phyloP scores from a whole-genome alignment of 1,140 invertebrate species.

The Adelges cooleyi region DNA sequence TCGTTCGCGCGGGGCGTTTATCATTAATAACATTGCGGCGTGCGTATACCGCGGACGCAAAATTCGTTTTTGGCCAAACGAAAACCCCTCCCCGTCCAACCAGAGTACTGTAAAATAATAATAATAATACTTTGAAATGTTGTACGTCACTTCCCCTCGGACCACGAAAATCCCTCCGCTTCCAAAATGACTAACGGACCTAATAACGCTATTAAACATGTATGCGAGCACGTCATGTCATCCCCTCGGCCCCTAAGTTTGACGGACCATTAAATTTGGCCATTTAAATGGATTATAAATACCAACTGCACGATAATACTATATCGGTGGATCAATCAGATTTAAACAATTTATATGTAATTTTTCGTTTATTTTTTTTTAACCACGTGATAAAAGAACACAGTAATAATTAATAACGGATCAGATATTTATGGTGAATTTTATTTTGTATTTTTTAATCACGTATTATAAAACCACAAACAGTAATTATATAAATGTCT shows the following conservation, averaged over 20 bases:
- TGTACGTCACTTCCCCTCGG: not conserved
- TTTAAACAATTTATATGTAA: not conserved
- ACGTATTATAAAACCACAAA: too few species aligned
- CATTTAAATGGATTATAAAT: slow-evolving; percentile 7
- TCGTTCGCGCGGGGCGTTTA: slow-evolving; percentile 3
- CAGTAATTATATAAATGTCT: too few species aligned
- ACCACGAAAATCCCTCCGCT: not conserved
- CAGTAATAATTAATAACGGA: too few species aligned
- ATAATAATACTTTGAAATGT: too few species aligned
- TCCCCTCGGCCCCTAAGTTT: not conserved
- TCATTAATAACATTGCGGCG: slow-evolving; percentile 7
- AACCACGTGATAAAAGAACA: too few species aligned
- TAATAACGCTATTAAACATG: not conserved
- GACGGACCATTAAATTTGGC: slow-evolving; percentile 22
- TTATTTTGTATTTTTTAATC: too few species aligned
- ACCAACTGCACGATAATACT: too few species aligned
- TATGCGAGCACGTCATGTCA: not conserved
- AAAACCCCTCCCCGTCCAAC: not conserved
- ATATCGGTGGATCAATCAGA: not conserved
- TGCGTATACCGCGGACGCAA: not conserved
- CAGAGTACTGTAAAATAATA: slow-evolving; percentile 7
- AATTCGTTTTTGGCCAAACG: not conserved
- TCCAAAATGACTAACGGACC: slow-evolving; percentile 7
- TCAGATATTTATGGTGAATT: too few species aligned
- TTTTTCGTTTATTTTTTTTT: not conserved